These are phyloP conservation scores for Euzophera pinguis DNA, from an alignment of 2,888 invertebrate species.

Conservation along the genomic window DNA sequence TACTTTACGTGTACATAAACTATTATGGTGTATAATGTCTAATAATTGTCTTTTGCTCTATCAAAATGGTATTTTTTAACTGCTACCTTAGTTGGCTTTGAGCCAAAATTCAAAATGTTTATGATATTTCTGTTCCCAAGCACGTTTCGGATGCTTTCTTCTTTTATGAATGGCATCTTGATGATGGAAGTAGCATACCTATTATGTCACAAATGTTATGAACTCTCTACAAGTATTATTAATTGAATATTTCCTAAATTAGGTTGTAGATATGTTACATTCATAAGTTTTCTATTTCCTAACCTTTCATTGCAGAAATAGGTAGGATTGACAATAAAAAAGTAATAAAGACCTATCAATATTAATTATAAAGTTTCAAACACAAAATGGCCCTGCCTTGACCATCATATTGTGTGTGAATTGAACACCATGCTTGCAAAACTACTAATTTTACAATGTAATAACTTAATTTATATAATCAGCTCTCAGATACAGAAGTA, in stretches of 20 bases:
- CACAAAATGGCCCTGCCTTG: no score
- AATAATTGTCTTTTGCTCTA: neutral
- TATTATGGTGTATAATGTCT: neutral
- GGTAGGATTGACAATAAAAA: no score
- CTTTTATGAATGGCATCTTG: conserved; percentile 48
- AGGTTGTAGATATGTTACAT: neutral
- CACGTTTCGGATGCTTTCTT: conserved; percentile 61
- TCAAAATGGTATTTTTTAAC: conserved; percentile 47
- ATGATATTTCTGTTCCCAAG: conserved; percentile 70
- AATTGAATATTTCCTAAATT: neutral
- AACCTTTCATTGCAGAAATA: neutral
- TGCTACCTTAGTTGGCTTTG: conserved; percentile 55
- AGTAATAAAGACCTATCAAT: no score
- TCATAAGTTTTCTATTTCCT: neutral
- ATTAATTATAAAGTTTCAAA: no score
- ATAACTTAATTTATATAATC: no score
- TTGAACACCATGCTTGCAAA: no score
- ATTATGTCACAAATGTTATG: conserved; percentile 14
- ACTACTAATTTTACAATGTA: no score
- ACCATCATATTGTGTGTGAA: no score
- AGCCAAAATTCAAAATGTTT: conserved; percentile 64
- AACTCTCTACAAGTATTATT: neutral
- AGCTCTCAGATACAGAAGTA: no score
- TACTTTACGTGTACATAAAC: neutral
- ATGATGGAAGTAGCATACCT: conserved; percentile 28